Evolutionary conservation across 2,113 vertebrate species (phyloP).

Genomic region (Sphyrna mokarran): DNA sequence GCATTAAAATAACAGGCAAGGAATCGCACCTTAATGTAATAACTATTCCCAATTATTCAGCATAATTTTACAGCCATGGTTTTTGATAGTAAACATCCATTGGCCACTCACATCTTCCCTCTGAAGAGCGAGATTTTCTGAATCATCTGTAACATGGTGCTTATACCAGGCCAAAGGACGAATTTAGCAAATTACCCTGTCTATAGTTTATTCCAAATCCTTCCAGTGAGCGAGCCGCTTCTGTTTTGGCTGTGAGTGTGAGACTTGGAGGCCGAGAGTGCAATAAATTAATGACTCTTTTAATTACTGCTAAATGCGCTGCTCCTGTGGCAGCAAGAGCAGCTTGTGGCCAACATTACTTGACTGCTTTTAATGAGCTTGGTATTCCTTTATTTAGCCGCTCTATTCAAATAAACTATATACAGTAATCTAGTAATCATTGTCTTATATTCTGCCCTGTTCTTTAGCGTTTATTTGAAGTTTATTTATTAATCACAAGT

Average conservation of each 20-base stretch:
- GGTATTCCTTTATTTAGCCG: background rate
- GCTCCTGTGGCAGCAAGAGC: background rate
- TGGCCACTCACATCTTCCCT: background rate
- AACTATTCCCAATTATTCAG: background rate
- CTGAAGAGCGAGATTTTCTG: background rate
- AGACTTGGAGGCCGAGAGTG: background rate
- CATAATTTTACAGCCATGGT: background rate
- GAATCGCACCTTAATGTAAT: background rate
- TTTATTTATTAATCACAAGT: too few relatives aligned
- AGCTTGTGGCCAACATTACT: background rate
- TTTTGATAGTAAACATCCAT: background rate
- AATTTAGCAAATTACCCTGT: background rate
- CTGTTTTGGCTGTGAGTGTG: background rate
- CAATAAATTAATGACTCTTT: conserved; percentile 19
- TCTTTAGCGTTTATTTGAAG: too few relatives aligned
- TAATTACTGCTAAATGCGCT: background rate
- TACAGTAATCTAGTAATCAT: background rate
- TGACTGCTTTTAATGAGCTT: background rate
- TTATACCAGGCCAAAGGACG: background rate
- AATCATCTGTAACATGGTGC: background rate
- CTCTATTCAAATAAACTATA: background rate
- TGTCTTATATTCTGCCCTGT: too few relatives aligned
- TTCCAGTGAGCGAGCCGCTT: background rate
- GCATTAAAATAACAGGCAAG: background rate
- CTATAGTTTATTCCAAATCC: background rate